These are phyloP conservation scores for Oxygymnocypris stewartii DNA, from an alignment of 2,113 vertebrate species.

Conservation along the genomic window DNA sequence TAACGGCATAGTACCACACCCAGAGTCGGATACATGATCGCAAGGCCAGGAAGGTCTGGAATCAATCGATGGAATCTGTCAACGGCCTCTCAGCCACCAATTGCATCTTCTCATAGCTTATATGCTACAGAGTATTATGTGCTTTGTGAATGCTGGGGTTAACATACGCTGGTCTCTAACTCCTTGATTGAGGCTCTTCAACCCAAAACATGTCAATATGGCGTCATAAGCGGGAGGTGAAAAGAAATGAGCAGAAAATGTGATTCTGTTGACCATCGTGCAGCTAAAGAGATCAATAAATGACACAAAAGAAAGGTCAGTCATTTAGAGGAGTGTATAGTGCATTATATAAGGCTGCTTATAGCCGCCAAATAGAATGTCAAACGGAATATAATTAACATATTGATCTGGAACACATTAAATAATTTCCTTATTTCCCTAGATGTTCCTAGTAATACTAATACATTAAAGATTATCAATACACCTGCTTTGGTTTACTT, in stretches of 20 bases:
- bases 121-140: background rate
- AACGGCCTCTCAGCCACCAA: background rate
- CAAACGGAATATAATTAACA: slow-evolving; percentile 29
- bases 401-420: slow-evolving; percentile 25
- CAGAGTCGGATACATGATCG: slow-evolving; percentile 38
- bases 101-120: slow-evolving; percentile 3
- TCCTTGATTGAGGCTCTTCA: background rate
- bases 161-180: background rate
- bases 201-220: background rate
- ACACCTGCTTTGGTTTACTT: background rate
- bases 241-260: slow-evolving; percentile 21
- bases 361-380: slow-evolving; percentile 23
- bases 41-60: slow-evolving; percentile 29
- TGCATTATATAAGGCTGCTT: slow-evolving; percentile 35
- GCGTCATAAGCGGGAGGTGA: background rate
- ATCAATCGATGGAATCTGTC: slow-evolving; percentile 46
- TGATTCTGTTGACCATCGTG: slow-evolving; percentile 7
- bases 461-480: slow-evolving; percentile 20
- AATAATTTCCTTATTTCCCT: slow-evolving; percentile 27
- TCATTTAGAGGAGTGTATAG: slow-evolving; percentile 27
- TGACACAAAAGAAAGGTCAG: slow-evolving; percentile 34
- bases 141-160: background rate
- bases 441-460: background rate
- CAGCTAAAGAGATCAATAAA: slow-evolving; percentile 21
- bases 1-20: background rate